Conservation (phyloP, 1,140 invertebrate genomes). For the Lucilia sericata region DNA sequence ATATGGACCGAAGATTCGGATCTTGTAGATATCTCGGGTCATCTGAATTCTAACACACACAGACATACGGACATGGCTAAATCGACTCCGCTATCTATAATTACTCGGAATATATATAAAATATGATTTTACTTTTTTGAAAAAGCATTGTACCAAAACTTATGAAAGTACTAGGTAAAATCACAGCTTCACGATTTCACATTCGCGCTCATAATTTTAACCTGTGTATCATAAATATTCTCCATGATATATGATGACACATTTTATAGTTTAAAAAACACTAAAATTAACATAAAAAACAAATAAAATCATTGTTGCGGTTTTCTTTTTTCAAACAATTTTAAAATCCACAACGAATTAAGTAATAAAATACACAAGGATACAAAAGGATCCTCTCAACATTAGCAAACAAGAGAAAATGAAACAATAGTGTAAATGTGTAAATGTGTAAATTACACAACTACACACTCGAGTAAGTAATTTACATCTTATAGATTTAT, state of each 20-base stretch:
- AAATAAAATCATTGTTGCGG: slow-evolving; percentile 18
- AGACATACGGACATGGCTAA: no score
- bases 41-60: no score
- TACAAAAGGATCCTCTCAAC: neutral
- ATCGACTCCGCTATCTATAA: no score
- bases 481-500: neutral
- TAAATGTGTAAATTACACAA: slow-evolving; percentile 9
- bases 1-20: no score
- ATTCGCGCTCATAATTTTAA: neutral
- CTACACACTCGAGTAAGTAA: neutral
- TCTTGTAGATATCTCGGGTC: no score
- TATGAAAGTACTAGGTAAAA: no score
- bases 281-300: neutral
- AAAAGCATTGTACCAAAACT: no score
- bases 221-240: slow-evolving; percentile 51
- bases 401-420: neutral
- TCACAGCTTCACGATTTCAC: no score
- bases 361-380: slow-evolving; percentile 9
- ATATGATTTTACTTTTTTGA: no score
- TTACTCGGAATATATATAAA: no score
- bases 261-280: slow-evolving; percentile 6
- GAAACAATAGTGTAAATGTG: neutral
- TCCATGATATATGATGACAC: slow-evolving; percentile 52
- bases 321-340: neutral
- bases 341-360: slow-evolving; percentile 3